Percentiles rank a stretch among this genome's conserved stretches.
These are phyloP conservation scores for Eupithecia abbreviata DNA, from an alignment of 2,888 invertebrate species.

Conservation along the genomic window DNA sequence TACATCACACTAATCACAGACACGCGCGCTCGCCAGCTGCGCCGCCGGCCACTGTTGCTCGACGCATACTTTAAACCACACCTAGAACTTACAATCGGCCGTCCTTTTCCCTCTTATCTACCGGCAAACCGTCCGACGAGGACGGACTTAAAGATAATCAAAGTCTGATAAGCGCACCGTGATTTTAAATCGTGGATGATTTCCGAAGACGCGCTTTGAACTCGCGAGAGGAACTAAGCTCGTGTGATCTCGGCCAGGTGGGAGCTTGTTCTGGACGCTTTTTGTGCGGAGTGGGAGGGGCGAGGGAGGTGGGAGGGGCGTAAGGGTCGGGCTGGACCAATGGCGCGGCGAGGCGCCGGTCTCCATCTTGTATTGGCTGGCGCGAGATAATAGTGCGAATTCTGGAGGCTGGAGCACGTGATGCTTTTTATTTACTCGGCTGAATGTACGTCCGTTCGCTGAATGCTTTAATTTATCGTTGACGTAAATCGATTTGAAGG, in stretches of 20 bases:
- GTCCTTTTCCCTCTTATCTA: slow-evolving; percentile 62
- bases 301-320: slow-evolving; percentile 77
- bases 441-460: slow-evolving; percentile 70
- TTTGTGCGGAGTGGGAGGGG: slow-evolving; percentile 78
- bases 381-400: slow-evolving; percentile 80
- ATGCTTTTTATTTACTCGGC: slow-evolving; percentile 73
- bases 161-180: slow-evolving; percentile 63
- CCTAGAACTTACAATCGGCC: slow-evolving; percentile 63
- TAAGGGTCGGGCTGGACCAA: slow-evolving; percentile 63
- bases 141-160: slow-evolving; percentile 64
- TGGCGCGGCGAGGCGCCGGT: slow-evolving; percentile 47
- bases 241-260: slow-evolving; percentile 66
- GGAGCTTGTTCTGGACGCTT: slow-evolving; percentile 62
- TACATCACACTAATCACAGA: slow-evolving; percentile 77
- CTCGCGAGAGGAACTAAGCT: slow-evolving; percentile 61
- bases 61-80: slow-evolving; percentile 68
- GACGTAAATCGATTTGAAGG: slow-evolving; percentile 78
- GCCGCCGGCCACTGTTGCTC: slow-evolving; percentile 72
- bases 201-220: slow-evolving; percentile 56
- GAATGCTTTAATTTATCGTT: slow-evolving; percentile 73
- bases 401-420: slow-evolving; percentile 77
- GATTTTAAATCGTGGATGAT: slow-evolving; percentile 60
- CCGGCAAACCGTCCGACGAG: slow-evolving; percentile 50
- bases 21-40: slow-evolving; percentile 74
- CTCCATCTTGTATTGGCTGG: slow-evolving; percentile 70